Evolutionary conservation across 2,113 vertebrate genomes (phyloP).

Genomic region (Brevimyrus niger): DNA sequence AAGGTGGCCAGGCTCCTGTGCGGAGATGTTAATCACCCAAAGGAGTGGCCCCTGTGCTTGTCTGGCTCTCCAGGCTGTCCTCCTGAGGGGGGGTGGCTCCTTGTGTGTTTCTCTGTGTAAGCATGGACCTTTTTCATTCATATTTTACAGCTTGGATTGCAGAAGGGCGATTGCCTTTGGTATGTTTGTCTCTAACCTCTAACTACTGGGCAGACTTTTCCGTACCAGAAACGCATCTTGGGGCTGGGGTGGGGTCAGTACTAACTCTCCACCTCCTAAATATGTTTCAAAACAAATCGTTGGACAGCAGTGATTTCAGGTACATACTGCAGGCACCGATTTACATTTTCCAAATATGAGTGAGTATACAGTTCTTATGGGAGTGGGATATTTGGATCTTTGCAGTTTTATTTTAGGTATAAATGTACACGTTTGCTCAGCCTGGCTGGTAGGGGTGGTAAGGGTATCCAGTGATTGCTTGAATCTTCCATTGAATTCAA

Average conservation of each 20-base stretch:
- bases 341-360: background rate
- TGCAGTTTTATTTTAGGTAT: background rate
- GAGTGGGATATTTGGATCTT: background rate
- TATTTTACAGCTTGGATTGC: background rate
- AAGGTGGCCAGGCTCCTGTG: background rate
- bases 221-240: background rate
- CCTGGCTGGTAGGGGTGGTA: background rate
- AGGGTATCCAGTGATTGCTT: background rate
- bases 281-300: background rate
- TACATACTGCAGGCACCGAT: background rate
- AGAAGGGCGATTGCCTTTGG: background rate
- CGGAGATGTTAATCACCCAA: background rate
- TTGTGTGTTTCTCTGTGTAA: background rate
- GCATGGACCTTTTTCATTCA: background rate
- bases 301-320: background rate
- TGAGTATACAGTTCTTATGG: background rate
- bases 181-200: background rate
- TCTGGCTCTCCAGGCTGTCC: background rate
- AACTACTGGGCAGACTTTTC: background rate
- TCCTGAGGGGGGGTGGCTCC: background rate
- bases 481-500: no score
- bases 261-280: background rate
- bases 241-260: background rate
- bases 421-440: background rate
- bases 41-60: background rate